Evolutionary conservation across 2,797 vertebrate genomes (phyloP).

Genomic region (Cetoscarus ocellatus): DNA sequence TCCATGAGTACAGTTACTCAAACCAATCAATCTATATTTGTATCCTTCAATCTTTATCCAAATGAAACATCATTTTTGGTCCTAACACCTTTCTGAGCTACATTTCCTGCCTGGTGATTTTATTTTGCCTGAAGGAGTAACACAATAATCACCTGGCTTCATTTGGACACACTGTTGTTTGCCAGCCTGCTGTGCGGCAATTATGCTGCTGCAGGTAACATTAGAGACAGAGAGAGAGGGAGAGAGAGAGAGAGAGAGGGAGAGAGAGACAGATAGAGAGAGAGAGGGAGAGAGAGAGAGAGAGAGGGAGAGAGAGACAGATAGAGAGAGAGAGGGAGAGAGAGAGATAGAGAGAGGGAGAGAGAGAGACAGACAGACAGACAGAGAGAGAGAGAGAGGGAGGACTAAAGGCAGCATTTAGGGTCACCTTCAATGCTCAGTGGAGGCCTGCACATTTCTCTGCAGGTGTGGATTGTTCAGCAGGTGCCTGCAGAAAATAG

Average conservation of each 20-base stretch:
- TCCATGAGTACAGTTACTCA: too few relatives aligned
- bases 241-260: not conserved
- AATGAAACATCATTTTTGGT: too few relatives aligned
- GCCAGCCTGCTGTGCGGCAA: slow-evolving; percentile 55
- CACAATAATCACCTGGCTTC: slow-evolving; percentile 49
- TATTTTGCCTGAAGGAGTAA: slow-evolving; percentile 47
- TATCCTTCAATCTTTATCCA: too few relatives aligned
- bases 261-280: slow-evolving; percentile 3
- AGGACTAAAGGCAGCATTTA: slow-evolving; percentile 17
- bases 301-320: slow-evolving; percentile 19
- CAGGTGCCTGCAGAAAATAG: not conserved
- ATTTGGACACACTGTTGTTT: slow-evolving; percentile 62
- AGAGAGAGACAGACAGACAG: too few relatives aligned
- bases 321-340: too few relatives aligned
- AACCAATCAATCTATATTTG: too few relatives aligned
- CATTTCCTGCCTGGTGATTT: slow-evolving; percentile 43
- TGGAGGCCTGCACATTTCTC: slow-evolving; percentile 8
- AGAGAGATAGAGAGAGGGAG: slow-evolving; percentile 23
- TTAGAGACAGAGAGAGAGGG: slow-evolving; percentile 26
- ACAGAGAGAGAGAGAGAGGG: too few relatives aligned
- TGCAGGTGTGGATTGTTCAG: slow-evolving; percentile 1
- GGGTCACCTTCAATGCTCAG: slow-evolving; percentile 59
- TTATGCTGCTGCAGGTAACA: slow-evolving; percentile 60
- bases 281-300: slow-evolving; percentile 14
- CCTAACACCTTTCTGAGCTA: slow-evolving; percentile 23